These are phyloP conservation scores for Xenus cinereus DNA, from an alignment of 2,113 vertebrate genomes.

Conservation along the genomic window DNA sequence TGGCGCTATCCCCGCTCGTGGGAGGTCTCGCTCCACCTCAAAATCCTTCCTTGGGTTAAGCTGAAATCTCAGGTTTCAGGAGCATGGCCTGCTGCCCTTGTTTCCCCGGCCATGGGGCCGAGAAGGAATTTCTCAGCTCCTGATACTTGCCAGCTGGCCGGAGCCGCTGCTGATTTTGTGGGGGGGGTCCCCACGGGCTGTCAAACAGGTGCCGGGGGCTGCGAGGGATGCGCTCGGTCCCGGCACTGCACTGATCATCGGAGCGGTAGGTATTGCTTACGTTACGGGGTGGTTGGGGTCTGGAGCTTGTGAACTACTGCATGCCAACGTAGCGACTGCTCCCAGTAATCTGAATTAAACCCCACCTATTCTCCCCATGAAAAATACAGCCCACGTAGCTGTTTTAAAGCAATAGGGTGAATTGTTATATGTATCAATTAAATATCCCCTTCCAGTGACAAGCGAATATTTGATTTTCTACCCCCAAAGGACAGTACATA, in stretches of 20 bases:
- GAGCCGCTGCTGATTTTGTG: not conserved
- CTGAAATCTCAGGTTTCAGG: slow-evolving; percentile 31
- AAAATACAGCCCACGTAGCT: not conserved
- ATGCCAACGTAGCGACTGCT: not conserved
- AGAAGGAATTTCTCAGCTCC: not conserved
- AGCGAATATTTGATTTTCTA: slow-evolving; percentile 52
- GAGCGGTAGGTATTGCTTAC: not conserved
- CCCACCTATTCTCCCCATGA: not conserved
- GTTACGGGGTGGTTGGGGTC: not conserved
- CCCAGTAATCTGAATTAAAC: not conserved
- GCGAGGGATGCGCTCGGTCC: not conserved
- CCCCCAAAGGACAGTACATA: not conserved
- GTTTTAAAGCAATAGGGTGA: not conserved
- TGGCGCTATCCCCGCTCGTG: fast-evolving
- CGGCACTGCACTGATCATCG: fast-evolving
- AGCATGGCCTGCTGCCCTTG: not conserved
- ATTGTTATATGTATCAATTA: not conserved
- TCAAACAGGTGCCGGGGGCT: not conserved
- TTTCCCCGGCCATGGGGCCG: not conserved
- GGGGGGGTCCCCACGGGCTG: not conserved
- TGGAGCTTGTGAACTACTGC: not conserved
- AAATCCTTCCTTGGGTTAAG: not conserved
- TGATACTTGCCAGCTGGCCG: not conserved
- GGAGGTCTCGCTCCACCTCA: not conserved
- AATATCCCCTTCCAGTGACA: slow-evolving; percentile 17